phyloP scores from a whole-genome alignment of 1,140 invertebrate genomes.

The Patella vulgata region DNA sequence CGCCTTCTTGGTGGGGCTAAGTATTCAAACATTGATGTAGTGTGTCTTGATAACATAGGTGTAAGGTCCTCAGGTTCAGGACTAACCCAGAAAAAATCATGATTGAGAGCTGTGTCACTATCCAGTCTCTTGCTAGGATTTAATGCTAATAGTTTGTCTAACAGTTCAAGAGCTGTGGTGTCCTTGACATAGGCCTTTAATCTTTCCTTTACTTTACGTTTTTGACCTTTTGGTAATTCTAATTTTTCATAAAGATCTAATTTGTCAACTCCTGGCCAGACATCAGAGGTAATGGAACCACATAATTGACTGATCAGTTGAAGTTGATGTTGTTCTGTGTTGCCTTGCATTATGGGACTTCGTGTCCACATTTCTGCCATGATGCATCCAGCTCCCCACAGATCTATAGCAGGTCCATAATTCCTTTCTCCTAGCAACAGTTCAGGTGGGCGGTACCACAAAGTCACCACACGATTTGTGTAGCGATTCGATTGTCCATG shows the following conservation, averaged over 20 bases:
- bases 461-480: constrained; percentile 96
- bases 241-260: constrained; percentile 92
- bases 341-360: constrained; percentile 82
- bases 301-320: constrained; percentile 95
- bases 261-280: constrained; percentile 93
- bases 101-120: constrained; percentile 92
- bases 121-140: constrained; percentile 92
- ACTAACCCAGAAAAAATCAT: constrained; percentile 98
- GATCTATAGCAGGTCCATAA: constrained; percentile 91
- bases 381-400: constrained; percentile 98
- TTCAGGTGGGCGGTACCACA: constrained; percentile 97
- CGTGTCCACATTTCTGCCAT: constrained; percentile 99
- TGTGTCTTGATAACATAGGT: constrained; percentile 93
- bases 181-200: constrained; percentile 94
- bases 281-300: constrained; percentile 92
- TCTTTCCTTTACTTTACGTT: constrained; percentile 89
- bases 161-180: constrained; percentile 88
- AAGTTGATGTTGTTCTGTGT: constrained; percentile 95
- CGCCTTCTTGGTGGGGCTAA: constrained; percentile 79
- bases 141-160: constrained; percentile 91
- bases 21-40: constrained; percentile 97
- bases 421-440: constrained; percentile 90
- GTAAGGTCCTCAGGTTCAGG: constrained; percentile 90
- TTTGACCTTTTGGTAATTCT: constrained; percentile 90
- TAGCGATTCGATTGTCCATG: constrained; percentile 85